Base-by-base conservation (phyloP, 1,140 invertebrate species). In the Aphelinus certus region DNA sequence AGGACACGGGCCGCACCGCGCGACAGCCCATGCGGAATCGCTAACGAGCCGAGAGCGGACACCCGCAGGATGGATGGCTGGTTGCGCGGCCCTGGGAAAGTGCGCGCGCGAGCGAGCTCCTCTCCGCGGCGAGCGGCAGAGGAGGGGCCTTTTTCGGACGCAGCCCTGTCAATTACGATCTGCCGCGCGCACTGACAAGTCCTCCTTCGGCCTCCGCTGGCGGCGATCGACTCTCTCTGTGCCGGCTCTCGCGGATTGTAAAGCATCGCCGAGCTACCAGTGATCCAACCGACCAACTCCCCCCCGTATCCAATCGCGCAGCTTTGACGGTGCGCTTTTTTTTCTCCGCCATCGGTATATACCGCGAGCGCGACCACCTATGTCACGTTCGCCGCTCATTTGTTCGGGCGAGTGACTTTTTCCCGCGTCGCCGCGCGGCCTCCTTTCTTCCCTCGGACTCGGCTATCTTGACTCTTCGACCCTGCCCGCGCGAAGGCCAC, bases 21-120 rank as follows among this genome's bases (percentile, higher is more conserved):
- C 78, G 81, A 83, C 80, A 83, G 85, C 81, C 85, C 83, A 84
- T 82, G 83, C 79, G 80, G 84, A 85, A 86, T 85, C 84, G 80
- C 83, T 86, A 86, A 86, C 85, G 84, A 86, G 84, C 81, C 80
- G 70, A 79, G 70, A 67, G 76, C 72, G 73, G 83, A 85, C 84
- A 85, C 84, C 80, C 79, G 81, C 83, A 85, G 80, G 84, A 87
- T 87, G 82, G 83, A 85, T 86, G 84, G 73, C 69, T 70, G 65
- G 66, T 46, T 9, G 4, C 51, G 51, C 26, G 26, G 26, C 26
- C 26, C 26, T 67, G 65, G 65, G 65, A 67, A 67, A 67, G 65
- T 67, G 53, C 49, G 60, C 67, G 43, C 65, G 3, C 46, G 6
- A 46, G 65, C 26, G 26, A 26, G 26, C 26, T 26, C 26, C 26